Conservation (phyloP, 2,113 vertebrate genomes). For the Otocyon megalotis region DNA sequence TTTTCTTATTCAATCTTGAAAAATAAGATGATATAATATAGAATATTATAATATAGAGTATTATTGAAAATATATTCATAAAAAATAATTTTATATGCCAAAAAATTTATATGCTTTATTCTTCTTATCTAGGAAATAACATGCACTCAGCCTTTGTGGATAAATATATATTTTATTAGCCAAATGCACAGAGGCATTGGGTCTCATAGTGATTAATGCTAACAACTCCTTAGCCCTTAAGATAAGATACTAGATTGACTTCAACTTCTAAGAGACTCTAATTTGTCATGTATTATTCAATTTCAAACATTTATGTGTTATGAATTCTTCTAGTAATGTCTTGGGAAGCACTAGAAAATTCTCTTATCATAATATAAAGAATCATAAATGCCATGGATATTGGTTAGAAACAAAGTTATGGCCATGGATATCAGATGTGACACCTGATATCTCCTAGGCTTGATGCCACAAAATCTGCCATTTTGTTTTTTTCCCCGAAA, state of each 20-base stretch:
- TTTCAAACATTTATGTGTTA: background rate
- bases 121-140: conserved; percentile 26
- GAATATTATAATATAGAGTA: background rate
- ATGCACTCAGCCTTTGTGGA: background rate
- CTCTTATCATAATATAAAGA: background rate
- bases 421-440: background rate
- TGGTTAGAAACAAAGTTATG: conserved; percentile 15
- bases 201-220: conserved; percentile 11
- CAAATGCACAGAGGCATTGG: background rate
- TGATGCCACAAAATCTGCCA: background rate
- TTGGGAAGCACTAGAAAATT: background rate
- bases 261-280: background rate
- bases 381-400: background rate
- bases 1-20: conserved; percentile 14
- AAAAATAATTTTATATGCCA: conserved; percentile 39
- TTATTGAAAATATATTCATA: background rate
- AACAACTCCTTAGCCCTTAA: background rate
- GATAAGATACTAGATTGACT: background rate
- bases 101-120: conserved; percentile 21
- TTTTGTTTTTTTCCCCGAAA: background rate
- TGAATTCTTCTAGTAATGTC: conserved; percentile 31
- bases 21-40: background rate
- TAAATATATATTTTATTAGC: background rate
- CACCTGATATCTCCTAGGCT: background rate
- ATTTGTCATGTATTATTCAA: background rate